Percentiles rank a stretch among this genome's conserved stretches.
These are phyloP conservation scores for Apodemia hepburni DNA, from an alignment of 2,888 invertebrate genomes.

Conservation along the genomic window DNA sequence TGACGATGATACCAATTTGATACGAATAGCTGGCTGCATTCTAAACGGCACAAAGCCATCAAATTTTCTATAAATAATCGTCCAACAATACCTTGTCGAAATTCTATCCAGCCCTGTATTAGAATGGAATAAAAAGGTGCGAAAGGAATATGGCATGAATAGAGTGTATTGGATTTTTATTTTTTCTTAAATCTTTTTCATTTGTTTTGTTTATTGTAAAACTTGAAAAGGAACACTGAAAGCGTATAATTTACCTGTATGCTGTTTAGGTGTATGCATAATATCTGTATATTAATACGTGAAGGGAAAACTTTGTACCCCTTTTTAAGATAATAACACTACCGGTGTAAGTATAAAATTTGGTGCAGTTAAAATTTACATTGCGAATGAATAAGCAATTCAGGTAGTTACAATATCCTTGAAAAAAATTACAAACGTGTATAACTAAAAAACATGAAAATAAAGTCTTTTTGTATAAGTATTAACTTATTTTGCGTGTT, in stretches of 20 bases:
- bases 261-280: too few relatives aligned
- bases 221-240: background rate
- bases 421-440: too few relatives aligned
- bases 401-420: too few relatives aligned
- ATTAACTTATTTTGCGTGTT: too few relatives aligned
- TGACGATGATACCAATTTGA: constrained; percentile 50
- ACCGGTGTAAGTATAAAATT: too few relatives aligned
- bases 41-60: constrained; percentile 69
- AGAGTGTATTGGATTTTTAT: constrained; percentile 39
- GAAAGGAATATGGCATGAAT: constrained; percentile 43
- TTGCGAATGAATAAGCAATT: too few relatives aligned
- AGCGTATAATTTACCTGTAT: background rate
- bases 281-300: too few relatives aligned
- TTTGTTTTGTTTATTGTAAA: background rate
- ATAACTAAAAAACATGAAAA: too few relatives aligned
- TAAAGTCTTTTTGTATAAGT: too few relatives aligned
- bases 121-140: constrained; percentile 67
- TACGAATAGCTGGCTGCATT: constrained; percentile 47
- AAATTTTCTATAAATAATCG: constrained; percentile 79
- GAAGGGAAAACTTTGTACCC: too few relatives aligned
- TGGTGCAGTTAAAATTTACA: too few relatives aligned
- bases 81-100: constrained; percentile 67
- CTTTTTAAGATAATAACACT: too few relatives aligned
- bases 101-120: constrained; percentile 75
- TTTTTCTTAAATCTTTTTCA: background rate